Evolutionary conservation across 2,113 vertebrate species (phyloP), one percentile per base, ranked within the genome.

Genomic region (Phyllostomus hastatus): DNA sequence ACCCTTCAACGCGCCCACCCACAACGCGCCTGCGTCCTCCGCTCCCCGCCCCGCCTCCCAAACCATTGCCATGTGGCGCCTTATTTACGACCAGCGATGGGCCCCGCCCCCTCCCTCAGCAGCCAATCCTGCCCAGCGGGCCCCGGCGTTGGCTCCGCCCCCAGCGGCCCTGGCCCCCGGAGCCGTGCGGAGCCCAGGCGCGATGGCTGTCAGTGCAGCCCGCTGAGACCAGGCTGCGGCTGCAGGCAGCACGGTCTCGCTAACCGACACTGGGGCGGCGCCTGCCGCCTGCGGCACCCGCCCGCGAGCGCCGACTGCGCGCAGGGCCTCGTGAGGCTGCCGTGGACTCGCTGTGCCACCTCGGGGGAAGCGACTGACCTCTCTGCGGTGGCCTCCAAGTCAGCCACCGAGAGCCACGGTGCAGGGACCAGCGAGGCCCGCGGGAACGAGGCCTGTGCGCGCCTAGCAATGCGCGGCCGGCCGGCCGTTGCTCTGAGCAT

Each of bases 1-100:
- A 6, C 28, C 26, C 2, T 4, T 11, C 2, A 31, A 69, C 11
- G 17, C 17, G 17, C 46, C 48, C 8, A 10, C 73, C 22, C n/a
- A 1, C 11, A 0, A 8, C 1, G 95, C 96, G 95, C 96, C 81
- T 96, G 95, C 93, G 95, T 92, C 10, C 26, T 81, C 28, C 10
- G 3, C 57, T 0, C 11, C 6, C 9, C 31, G 5, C 26, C 52
- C 72, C 26, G 35, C 83, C 67, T 4, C 33, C 4, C 24, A 33
- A 5, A 10, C 66, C 89, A 0, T 22, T 91, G 97, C 97, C 95
- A 88, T 85, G 97, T 96, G 97, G 97, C 95, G 95, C 64, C 6
- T 79, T 94, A 97, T 96, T 97, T 97, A 97, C 86, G 43, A 69
- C 93, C 87, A 24, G 72, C 2, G 41, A 10, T 31, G 38, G 46